Evolutionary conservation across 1,140 invertebrate species (phyloP), one percentile per base, ranked within the genome.

Genomic region (Plectrocnemia conspersa): DNA sequence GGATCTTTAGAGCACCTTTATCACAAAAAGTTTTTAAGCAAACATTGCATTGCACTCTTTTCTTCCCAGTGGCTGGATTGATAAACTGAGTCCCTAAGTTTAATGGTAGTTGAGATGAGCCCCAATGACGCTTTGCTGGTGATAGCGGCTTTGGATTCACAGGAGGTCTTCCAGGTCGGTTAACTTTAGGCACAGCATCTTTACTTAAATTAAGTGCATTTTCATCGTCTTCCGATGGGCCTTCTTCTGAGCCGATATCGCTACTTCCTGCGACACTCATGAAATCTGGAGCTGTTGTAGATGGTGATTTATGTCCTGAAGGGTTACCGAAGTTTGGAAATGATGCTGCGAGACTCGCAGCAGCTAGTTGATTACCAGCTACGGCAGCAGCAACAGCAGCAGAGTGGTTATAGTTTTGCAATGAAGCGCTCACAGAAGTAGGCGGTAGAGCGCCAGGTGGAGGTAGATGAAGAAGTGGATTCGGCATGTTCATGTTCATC

Each of bases 1-100:
- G 97, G 18, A 99, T 99, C 75, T 99, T 99, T 1, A 99, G 77
- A 0, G 97, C 97, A 46, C 95, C 95, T 77, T 99, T 99, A 77
- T 99, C 97, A 79, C 97, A 99, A 75, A 99, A 99, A 22, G 96
- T 98, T 73, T 99, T 98, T 45, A 97, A 77, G 68, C 97, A 99
- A 24, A 96, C 93, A 65, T 96, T 94, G 72, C 97, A 99, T 66
- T 98, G 91, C 3, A 99, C 97, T 55, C 97, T 80, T 68, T 98
- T 97, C 73, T 96, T 96, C 0, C 91, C 91, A 1, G 90, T 91
- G 0, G 89, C 82, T 0, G 91, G 91, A 68, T 94, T 95, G 42
- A 93, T 92, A 52, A 92, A 89, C 60, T 92, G 87, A 0, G 89
- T 91, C 2, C 90, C 90, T 52, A 93, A 72, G 63, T 93, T 91